Evolutionary conservation across 1,140 invertebrate species (phyloP), one percentile per base, ranked within the genome.

Genomic region (Pentalonia nigronervosa): DNA sequence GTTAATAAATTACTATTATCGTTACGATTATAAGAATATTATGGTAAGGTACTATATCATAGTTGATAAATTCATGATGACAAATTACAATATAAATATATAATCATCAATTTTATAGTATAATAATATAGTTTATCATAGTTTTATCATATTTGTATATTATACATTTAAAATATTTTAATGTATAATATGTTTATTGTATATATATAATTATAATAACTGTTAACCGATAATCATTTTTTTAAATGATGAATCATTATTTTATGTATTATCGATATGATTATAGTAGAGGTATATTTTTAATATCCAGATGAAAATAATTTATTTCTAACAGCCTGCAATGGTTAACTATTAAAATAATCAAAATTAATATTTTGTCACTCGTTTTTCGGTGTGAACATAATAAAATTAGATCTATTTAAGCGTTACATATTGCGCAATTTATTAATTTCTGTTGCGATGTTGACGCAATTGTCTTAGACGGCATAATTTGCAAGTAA

Each of bases 301-400:
- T 83, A 41, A 36, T 50, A 50, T 36, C 76, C 17, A 8, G 0
- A 36, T 36, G 76, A 21, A 83, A 83, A 36, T 7, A 34, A 86
- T 21, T 53, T 53, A n/a, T 86, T 86, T 47, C 3, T 47, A 86
- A 86, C 11, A n/a, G 23, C 30, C 25, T 11, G 25, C 8, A 2
- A n/a, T 48, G 47, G 11, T 87, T 87, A 30, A 20, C 23, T 48
- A 14, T 48, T 48, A 23, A 50, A 6, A 87, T 87, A 30, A 17
- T 17, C 45, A n/a, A 87, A 87, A 87, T 87, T 87, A 25, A 87
- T 50, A 50, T 47, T 87, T 87, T 48, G n/a, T 48, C 25, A 48
- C 17, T 87, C 25, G 3, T n/a, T 87, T n/a, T 48, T 87, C 21
- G 45, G 45, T 30, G 84, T 48, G 25, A 87, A 87, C 21, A 11